These are phyloP conservation scores for Blastobasis lacticolella DNA, from an alignment of 2,888 invertebrate genomes.

Conservation along the genomic window DNA sequence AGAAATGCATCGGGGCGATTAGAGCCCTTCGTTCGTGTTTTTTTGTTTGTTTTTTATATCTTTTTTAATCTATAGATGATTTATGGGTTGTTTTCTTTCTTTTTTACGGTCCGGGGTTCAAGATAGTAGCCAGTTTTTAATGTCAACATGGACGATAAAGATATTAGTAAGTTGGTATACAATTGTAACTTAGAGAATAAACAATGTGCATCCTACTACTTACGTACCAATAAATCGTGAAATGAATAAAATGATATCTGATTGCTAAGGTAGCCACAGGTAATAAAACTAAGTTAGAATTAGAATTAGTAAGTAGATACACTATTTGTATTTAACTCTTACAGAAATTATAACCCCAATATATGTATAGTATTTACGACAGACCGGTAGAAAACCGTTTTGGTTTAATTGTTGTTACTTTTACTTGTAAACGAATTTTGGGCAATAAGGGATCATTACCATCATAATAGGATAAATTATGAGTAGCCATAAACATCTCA, in stretches of 20 bases:
- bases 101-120: slow-evolving; percentile 17
- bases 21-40: slow-evolving; percentile 26
- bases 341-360: slow-evolving; percentile 5
- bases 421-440: slow-evolving; percentile 23
- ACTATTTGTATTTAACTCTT: not conserved
- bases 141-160: slow-evolving; percentile 35
- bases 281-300: no score
- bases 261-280: no score
- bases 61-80: slow-evolving; percentile 36
- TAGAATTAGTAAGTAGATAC: not conserved
- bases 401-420: slow-evolving; percentile 11
- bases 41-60: slow-evolving; percentile 15
- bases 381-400: slow-evolving; percentile 6
- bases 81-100: slow-evolving; percentile 31
- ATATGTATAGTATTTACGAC: slow-evolving; percentile 7
- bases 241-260: no score
- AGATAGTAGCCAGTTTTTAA: slow-evolving; percentile 29
- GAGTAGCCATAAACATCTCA: slow-evolving; percentile 44
- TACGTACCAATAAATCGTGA: not conserved
- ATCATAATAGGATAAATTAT: slow-evolving; percentile 55
- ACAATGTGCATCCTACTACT: not conserved
- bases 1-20: slow-evolving; percentile 48
- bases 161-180: no score
- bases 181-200: no score
- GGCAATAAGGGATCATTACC: slow-evolving; percentile 25